Evolutionary conservation across 2,113 vertebrate species (phyloP), one percentile per base, ranked within the genome.

Genomic region (Lonchura striata): DNA sequence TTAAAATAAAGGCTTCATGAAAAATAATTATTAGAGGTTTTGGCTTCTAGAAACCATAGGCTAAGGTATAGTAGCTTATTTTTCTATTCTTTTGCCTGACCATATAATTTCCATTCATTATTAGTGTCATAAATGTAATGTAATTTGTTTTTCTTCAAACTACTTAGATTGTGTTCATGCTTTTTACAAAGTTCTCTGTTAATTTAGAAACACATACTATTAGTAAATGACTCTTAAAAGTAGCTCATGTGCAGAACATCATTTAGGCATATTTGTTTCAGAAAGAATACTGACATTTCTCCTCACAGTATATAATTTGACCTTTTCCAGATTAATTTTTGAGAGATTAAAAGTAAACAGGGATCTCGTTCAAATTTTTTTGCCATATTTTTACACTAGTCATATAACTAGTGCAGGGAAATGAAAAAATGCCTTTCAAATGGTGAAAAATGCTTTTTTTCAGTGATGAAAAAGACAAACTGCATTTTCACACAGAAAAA

Each of bases 1-100:
- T 53, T 72, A 76, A 92, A 90, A 94, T 50, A 79, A 91, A 88
- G 75, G 6, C 28, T 79, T 93, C 3, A 63, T 94, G 85, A 85
- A 96, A 95, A 93, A 63, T 44, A 86, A 23, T 15, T 33, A 31
- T 86, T 46, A 76, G 74, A 70, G 19, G 7, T 74, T 89, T 94
- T 91, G 50, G 22, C 47, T 84, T 88, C 42, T 82, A 54, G 64
- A 64, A 93, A 70, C 15, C 21, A 24, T 25, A 70, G 42, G 27
- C 21, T n/a, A 86, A 86, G 21, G 39, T 54, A 52, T 3, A 72
- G 16, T 31, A 72, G 31, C 2, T 46, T 41, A 22, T 57, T 82
- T 94, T 44, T 44, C 27, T 60, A 42, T 88, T 83, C 18, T 85
- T 87, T 70, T 90, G 13, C 57, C 27, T 89, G 21, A 37, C 33